A percentile compares a stretch with the other conserved stretches of the same genome.
Evolutionary conservation across 2,113 vertebrate genomes (phyloP).

Genomic region (Crotalus viridis): DNA sequence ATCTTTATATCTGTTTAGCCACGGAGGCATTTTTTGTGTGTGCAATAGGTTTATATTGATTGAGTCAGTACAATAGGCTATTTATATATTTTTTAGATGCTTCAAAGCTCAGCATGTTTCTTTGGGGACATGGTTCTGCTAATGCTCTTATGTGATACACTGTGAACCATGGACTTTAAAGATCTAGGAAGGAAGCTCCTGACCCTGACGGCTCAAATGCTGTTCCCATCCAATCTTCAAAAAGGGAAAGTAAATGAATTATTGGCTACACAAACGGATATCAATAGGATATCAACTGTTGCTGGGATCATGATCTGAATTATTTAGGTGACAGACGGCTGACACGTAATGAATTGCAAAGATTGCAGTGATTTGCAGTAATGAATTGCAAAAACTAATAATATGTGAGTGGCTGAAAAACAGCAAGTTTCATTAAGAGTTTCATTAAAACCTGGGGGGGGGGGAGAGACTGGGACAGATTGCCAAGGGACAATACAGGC

Average conservation of each 20-base stretch:
- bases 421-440: not conserved
- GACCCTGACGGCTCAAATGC: not conserved
- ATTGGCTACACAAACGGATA: not conserved
- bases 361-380: not conserved
- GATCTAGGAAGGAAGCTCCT: not conserved
- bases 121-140: not conserved
- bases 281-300: not conserved
- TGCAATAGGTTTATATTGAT: not conserved
- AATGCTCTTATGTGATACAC: not conserved
- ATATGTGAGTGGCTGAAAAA: not conserved
- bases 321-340: not conserved
- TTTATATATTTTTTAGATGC: not conserved
- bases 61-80: not conserved
- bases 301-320: not conserved
- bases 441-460: not conserved
- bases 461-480: not conserved
- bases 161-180: not conserved
- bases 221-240: not conserved
- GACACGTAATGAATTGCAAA: not conserved
- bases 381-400: not conserved
- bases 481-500: not conserved
- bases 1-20: not conserved
- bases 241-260: not conserved
- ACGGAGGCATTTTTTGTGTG: not conserved
- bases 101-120: not conserved